Evolutionary conservation across 1,140 invertebrate species (phyloP), one percentile per base, ranked within the genome.

Genomic region (Drosophila littoralis): DNA sequence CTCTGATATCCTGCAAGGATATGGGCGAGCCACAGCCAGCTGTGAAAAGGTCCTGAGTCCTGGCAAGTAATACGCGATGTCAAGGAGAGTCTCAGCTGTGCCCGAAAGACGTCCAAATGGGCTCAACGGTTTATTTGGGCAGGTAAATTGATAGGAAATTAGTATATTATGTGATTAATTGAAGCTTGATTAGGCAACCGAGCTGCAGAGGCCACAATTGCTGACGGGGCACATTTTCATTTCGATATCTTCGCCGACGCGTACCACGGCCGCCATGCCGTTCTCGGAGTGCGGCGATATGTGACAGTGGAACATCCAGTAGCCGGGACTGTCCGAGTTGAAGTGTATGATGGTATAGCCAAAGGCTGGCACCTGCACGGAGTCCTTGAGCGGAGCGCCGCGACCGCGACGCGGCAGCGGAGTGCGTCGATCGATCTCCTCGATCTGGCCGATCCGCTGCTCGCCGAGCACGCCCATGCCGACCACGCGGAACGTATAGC

Each of bases 261-360:
- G 93, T 1, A 95, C 78, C 15, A 95, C 92, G 2, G 94, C 92
- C 17, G 93, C 93, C 79, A 95, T 92, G 7, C 94, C 94, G 7
- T 93, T 93, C 10, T 94, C 93, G 90, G 94, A 94, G 57, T 94
- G 93, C 7, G 92, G 79, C 2, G 93, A 93, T 48, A 92, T 92
- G 72, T 92, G 91, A 33, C 91, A 92, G 54, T 92, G 91, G 42
- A 86, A 77, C 58, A 91, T 89, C 91, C 91, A 92, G 67, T 92
- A 92, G 45, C 91, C 91, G 0, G 91, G 91, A 63, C 81, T 92
- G 36, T 91, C 75, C 0, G 90, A 58, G 48, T 84, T 79, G 45
- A 92, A 92, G 0, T 90, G 79, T 1, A 92, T 75, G 8, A 91
- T 91, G 1, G 89, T 91, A 48, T 91, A 92, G 10, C 91, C 91